Percentiles rank a stretch among this genome's conserved stretches.
Conservation (phyloP, 2,888 invertebrate genomes). For the Brachynemurus nebulosus region DNA sequence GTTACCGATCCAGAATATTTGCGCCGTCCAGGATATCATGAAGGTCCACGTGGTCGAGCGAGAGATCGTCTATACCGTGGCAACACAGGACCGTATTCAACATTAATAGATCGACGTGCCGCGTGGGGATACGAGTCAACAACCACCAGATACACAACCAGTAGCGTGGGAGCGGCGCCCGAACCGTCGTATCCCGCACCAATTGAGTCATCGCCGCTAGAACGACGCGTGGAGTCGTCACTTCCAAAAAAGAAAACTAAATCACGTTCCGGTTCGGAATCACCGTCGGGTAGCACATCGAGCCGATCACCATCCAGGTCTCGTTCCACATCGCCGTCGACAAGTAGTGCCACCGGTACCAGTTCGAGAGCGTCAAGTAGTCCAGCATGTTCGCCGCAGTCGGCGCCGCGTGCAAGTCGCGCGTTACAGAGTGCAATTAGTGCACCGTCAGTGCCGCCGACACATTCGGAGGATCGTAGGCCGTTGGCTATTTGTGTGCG, state of each 20-base stretch:
- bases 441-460: slow-evolving; percentile 25
- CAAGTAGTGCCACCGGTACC: slow-evolving; percentile 45
- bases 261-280: slow-evolving; percentile 37
- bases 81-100: slow-evolving; percentile 15
- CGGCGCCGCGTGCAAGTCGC: slow-evolving; percentile 34
- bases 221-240: slow-evolving; percentile 19
- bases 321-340: slow-evolving; percentile 40
- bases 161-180: slow-evolving; percentile 16
- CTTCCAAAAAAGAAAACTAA: slow-evolving; percentile 29
- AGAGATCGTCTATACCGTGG: slow-evolving; percentile 31
- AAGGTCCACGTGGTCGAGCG: slow-evolving; percentile 29
- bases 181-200: slow-evolving; percentile 25
- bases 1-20: slow-evolving; percentile 23
- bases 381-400: slow-evolving; percentile 42
- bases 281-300: slow-evolving; percentile 38
- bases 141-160: not conserved
- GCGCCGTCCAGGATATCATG: slow-evolving; percentile 32
- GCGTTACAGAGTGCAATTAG: slow-evolving; percentile 26
- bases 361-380: slow-evolving; percentile 44
- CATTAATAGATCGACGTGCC: slow-evolving; percentile 13
- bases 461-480: slow-evolving; percentile 49
- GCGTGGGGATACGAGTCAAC: slow-evolving; percentile 11
- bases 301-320: slow-evolving; percentile 39
- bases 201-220: slow-evolving; percentile 26
- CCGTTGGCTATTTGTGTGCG: slow-evolving; percentile 83